Base-by-base conservation (phyloP, 2,888 invertebrate species). In the Drosophila suboccidentalis region DNA sequence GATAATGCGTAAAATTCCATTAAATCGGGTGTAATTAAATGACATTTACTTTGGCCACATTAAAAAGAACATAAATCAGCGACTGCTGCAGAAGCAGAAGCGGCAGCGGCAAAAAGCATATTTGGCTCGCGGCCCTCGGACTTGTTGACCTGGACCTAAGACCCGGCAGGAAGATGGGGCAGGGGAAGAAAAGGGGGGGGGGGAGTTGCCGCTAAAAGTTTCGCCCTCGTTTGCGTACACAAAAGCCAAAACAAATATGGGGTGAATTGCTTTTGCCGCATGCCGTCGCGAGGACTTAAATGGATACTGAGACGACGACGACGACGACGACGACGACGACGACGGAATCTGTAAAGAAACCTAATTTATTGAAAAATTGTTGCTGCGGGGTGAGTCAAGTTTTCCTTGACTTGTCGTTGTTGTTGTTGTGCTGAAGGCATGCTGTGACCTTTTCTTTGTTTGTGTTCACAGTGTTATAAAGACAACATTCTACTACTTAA, bases 11-110 rank as follows among this genome's bases (percentile, higher is more conserved):
- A 89, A 90, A 91, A 92, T 92, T 90, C 92, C 91, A 92, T 92
- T 92, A 92, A 91, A 91, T 84, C 83, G 87, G 84, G 83, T 91
- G 86, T 92, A 92, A 92, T 92, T 92, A 92, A 92, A 92, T 92
- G 91, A 92, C 92, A 91, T 88, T 92, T 91, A 91, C 90, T 91
- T 91, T 90, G 81, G 91, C 82, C 91, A 87, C 92, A 92, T 92
- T 92, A 92, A 91, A 91, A 91, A 90, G 78, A 78, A 81, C 89
- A 92, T 92, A 92, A 92, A 92, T 92, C 91, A 92, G 84, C 77
- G 88, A 75, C 73, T 73, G 54, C 70, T 78, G 80, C 80, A 64
- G 79, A 53, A 76, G 73, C 13, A n/a, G 22, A 3, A 32, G n/a
- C 9, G n/a, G 6, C 26, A 47, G 15, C 29, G 38, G 57, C 44